These are phyloP conservation scores for Halocynthia aurantium DNA, from an alignment of 23 tunicate species.

Conservation along the genomic window DNA sequence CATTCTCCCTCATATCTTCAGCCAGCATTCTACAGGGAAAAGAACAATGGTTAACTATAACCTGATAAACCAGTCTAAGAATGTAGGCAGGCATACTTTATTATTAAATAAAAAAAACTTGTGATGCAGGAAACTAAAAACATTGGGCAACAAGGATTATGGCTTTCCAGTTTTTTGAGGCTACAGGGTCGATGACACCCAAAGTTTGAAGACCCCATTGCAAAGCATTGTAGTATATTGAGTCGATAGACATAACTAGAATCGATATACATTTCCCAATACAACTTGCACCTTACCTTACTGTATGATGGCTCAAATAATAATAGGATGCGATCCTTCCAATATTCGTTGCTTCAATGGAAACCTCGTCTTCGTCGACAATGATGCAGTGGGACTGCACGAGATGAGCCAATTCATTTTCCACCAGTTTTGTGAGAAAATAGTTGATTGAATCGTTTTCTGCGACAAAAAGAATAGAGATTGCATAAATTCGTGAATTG, in stretches of 20 bases:
- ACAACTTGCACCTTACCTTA: constrained; percentile 36
- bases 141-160: too few species aligned
- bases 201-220: too few species aligned
- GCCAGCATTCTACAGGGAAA: constrained; percentile 45
- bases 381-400: constrained; percentile 52
- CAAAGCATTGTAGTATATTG: too few species aligned
- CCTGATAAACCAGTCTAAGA: too few species aligned
- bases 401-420: constrained; percentile 40
- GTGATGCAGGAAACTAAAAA: too few species aligned
- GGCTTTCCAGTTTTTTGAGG: too few species aligned
- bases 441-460: constrained; percentile 79
- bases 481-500: not conserved
- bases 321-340: constrained; percentile 93
- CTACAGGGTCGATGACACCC: too few species aligned
- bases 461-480: constrained; percentile 1
- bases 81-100: too few species aligned
- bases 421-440: constrained; percentile 61
- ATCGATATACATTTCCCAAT: too few species aligned
- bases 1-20: constrained; percentile 68
- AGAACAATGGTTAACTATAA: too few species aligned
- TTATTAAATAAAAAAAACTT: too few species aligned
- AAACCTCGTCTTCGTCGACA: constrained; percentile 41
- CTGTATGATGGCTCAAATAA: constrained; percentile 85
- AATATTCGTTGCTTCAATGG: constrained; percentile 63
- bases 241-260: too few species aligned